A percentile compares a stretch with the other conserved stretches of the same genome.
Evolutionary conservation across 2,113 vertebrate genomes (phyloP).

Genomic region (Varanus salvator): DNA sequence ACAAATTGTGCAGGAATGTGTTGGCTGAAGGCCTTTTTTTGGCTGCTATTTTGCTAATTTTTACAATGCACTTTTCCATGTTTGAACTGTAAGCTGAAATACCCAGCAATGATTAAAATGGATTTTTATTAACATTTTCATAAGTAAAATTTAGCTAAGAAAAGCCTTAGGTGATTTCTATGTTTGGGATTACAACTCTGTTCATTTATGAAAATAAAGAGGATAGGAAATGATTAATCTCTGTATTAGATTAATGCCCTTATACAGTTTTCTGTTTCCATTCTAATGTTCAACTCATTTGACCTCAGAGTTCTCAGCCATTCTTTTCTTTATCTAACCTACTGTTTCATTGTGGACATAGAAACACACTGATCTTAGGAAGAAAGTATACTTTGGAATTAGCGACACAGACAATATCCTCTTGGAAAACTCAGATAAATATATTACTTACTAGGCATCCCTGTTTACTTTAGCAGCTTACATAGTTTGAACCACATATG

Average conservation of each 20-base stretch:
- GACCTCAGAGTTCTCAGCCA: background rate
- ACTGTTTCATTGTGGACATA: background rate
- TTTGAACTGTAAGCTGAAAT: constrained; percentile 22
- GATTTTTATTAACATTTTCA: background rate
- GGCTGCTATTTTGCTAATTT: background rate
- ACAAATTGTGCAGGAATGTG: background rate
- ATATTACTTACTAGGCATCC: background rate
- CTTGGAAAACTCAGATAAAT: background rate
- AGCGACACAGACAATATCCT: background rate
- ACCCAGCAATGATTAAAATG: background rate
- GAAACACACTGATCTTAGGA: background rate
- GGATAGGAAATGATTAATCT: constrained; percentile 17
- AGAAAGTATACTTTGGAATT: background rate
- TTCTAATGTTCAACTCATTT: constrained; percentile 26
- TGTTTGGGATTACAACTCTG: constrained; percentile 15
- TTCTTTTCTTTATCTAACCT: constrained; percentile 32
- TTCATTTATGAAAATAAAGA: constrained; percentile 42
- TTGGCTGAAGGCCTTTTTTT: background rate
- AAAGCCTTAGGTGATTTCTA: background rate
- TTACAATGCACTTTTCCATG: background rate
- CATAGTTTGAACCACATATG: background rate
- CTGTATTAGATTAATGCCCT: constrained; percentile 1
- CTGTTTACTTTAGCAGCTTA: background rate
- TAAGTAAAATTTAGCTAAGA: background rate
- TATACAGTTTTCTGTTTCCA: constrained; percentile 28